Conservation (phyloP, 2,888 invertebrate species). For the Melipona beecheii region DNA sequence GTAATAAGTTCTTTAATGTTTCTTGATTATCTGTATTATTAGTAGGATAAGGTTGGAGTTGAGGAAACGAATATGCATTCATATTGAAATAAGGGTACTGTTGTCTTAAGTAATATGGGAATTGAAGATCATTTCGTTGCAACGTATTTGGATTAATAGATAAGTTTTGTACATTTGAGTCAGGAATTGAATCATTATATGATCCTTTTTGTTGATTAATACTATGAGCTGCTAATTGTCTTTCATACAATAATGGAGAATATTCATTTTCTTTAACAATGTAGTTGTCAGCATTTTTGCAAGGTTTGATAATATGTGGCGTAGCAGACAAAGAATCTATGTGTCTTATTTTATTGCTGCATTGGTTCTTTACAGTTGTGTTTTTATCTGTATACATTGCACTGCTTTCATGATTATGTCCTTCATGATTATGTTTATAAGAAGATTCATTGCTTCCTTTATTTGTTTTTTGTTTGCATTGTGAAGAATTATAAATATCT, state of each 20-base stretch:
- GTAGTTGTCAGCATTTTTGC: conserved; percentile 10
- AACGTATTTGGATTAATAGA: conserved; percentile 25
- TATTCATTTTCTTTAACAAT: conserved; percentile 17
- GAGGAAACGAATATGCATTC: conserved; percentile 56
- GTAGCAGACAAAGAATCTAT: not conserved
- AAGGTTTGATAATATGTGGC: conserved; percentile 6
- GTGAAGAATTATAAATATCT: conserved; percentile 13
- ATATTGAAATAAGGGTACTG: conserved; percentile 58
- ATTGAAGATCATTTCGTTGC: conserved; percentile 41
- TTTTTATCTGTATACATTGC: not conserved
- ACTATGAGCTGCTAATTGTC: conserved; percentile 18
- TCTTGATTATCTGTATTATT: conserved; percentile 70
- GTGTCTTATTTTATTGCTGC: conserved; percentile 1
- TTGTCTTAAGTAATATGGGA: conserved; percentile 37
- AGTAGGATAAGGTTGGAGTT: conserved; percentile 58
- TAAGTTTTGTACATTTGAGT: conserved; percentile 7
- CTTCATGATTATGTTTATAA: conserved; percentile 12
- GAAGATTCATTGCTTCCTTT: conserved; percentile 10
- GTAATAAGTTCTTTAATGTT: conserved; percentile 85
- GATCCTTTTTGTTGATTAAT: conserved; percentile 32
- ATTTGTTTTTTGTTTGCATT: conserved; percentile 1
- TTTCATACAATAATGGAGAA: conserved; percentile 16
- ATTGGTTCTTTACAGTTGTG: conserved; percentile 8
- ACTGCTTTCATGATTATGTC: not conserved
- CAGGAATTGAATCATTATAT: conserved; percentile 9